Evolutionary conservation across 2,888 invertebrate species (phyloP).

Genomic region (Marasmarcha lunaedactyla): DNA sequence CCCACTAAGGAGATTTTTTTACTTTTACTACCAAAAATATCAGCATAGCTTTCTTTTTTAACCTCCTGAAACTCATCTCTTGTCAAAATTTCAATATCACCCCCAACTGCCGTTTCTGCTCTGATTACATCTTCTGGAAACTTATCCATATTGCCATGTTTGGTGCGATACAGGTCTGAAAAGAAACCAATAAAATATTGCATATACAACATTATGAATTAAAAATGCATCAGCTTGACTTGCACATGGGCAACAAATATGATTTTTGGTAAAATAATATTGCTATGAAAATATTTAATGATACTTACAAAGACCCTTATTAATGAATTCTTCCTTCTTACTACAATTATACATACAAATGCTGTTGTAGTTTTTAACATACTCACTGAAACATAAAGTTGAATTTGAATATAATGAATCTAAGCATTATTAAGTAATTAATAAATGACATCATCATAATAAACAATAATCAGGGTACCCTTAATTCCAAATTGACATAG

Average conservation of each 20-base stretch:
- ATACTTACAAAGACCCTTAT: constrained; percentile 82
- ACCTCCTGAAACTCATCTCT: constrained; percentile 65
- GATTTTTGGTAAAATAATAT: too few relatives aligned
- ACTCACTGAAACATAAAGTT: constrained; percentile 78
- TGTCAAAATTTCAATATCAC: constrained; percentile 77
- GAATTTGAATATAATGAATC: constrained; percentile 2
- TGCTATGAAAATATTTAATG: neutral
- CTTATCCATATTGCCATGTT: constrained; percentile 79
- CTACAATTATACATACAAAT: constrained; percentile 84
- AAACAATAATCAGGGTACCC: too few relatives aligned
- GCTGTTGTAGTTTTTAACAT: constrained; percentile 76
- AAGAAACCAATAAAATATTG: constrained; percentile 14
- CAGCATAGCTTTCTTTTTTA: constrained; percentile 56
- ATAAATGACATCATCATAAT: too few relatives aligned
- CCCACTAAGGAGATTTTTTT: constrained; percentile 33
- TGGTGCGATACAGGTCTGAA: constrained; percentile 72
- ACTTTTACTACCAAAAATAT: constrained; percentile 42
- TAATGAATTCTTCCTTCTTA: constrained; percentile 84
- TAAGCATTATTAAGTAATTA: too few relatives aligned
- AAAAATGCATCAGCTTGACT: neutral
- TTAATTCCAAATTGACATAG: too few relatives aligned
- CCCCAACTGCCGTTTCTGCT: constrained; percentile 80
- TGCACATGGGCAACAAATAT: too few relatives aligned
- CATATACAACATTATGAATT: constrained; percentile 2
- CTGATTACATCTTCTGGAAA: constrained; percentile 81